Conservation (phyloP, 2,113 vertebrate species). For the Vidua chalybeata region DNA sequence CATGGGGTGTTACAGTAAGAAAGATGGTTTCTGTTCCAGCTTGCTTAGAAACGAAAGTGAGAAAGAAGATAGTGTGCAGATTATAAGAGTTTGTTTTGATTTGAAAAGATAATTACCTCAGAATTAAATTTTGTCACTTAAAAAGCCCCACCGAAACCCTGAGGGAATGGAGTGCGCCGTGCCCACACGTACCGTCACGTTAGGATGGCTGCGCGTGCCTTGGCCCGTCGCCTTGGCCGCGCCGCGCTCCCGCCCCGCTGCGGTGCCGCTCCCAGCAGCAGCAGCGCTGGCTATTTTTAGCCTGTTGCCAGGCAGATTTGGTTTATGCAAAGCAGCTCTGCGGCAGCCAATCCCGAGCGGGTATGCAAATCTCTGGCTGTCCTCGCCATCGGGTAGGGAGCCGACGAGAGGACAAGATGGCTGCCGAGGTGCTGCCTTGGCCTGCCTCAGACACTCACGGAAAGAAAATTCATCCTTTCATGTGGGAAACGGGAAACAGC, state of each 20-base stretch:
- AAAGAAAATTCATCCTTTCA: background rate
- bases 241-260: background rate
- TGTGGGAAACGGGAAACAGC: background rate
- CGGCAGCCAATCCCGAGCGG: conserved; percentile 64
- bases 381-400: background rate
- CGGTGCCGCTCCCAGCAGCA: background rate
- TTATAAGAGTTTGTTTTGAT: background rate
- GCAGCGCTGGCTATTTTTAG: conserved; percentile 44
- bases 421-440: background rate
- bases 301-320: conserved; percentile 71
- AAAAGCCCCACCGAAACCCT: fast-evolving
- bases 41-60: background rate
- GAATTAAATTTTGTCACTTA: background rate
- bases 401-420: conserved; percentile 29
- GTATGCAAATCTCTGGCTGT: conserved; percentile 54
- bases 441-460: background rate
- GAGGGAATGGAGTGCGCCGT: fast-evolving
- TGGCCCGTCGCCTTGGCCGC: background rate
- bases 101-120: background rate
- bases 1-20: background rate
- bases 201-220: fast-evolving
- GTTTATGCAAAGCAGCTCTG: background rate
- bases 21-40: background rate
- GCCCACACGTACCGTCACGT: fast-evolving
- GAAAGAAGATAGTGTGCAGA: background rate